These are phyloP conservation scores for Nebria salina DNA, from an alignment of 2,888 invertebrate species.

Conservation along the genomic window DNA sequence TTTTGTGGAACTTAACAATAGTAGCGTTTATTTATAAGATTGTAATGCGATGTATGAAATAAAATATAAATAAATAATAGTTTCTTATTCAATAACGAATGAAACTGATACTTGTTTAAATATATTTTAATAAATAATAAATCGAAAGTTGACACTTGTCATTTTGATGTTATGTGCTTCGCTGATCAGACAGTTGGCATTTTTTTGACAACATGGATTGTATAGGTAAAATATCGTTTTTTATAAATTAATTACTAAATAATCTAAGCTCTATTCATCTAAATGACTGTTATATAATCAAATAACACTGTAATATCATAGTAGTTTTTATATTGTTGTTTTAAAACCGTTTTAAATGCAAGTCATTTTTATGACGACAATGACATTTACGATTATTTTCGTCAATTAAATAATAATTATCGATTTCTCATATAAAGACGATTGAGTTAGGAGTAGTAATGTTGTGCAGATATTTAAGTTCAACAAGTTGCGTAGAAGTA, in stretches of 20 bases:
- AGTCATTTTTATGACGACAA: slow-evolving; percentile 35
- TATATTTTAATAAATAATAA: slow-evolving; percentile 12
- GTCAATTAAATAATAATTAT: background rate
- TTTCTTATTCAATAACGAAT: background rate
- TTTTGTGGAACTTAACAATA: background rate
- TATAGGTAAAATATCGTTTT: slow-evolving; percentile 34
- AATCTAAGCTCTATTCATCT: background rate
- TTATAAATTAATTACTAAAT: background rate
- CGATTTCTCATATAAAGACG: background rate
- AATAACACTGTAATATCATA: background rate
- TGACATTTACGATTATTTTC: slow-evolving; percentile 1
- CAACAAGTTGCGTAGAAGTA: slow-evolving; percentile 43
- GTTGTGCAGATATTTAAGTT: background rate
- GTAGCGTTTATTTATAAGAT: background rate
- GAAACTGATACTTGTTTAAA: background rate
- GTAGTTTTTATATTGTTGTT: background rate
- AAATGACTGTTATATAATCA: background rate
- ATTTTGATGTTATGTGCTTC: slow-evolving; percentile 16
- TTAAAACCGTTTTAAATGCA: slow-evolving; percentile 36
- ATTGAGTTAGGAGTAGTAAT: background rate
- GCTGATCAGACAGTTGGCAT: slow-evolving; percentile 37
- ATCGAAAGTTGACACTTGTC: slow-evolving; percentile 37
- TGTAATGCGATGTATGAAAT: background rate
- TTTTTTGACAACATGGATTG: slow-evolving; percentile 42
- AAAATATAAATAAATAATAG: background rate